phyloP scores from a whole-genome alignment of 2,888 invertebrate genomes.

The Caenorhabditis japonica region DNA sequence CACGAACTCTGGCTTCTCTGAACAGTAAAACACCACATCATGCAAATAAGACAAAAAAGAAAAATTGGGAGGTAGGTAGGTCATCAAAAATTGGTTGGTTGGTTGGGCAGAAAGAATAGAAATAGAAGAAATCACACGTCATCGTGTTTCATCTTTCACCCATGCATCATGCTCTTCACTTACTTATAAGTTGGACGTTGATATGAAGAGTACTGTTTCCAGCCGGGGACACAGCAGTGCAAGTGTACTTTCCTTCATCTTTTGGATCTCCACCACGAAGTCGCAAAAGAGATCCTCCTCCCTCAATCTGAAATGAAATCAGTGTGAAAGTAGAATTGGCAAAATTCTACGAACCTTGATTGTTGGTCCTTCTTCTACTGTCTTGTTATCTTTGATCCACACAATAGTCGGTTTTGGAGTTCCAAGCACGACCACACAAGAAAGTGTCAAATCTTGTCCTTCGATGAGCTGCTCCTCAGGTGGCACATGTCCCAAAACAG shows the following conservation, averaged over 20 bases:
- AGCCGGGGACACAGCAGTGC: constrained; percentile 82
- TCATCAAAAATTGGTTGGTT: constrained; percentile 25
- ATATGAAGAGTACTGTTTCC: constrained; percentile 80
- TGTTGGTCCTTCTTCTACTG: constrained; percentile 64
- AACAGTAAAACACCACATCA: constrained; percentile 60
- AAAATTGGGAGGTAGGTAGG: constrained; percentile 36
- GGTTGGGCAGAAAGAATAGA: constrained; percentile 36
- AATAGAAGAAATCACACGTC: constrained; percentile 46
- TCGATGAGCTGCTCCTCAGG: constrained; percentile 78
- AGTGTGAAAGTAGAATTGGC: too few relatives aligned
- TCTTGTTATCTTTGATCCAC: constrained; percentile 77
- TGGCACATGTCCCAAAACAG: constrained; percentile 79
- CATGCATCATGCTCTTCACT: constrained; percentile 66
- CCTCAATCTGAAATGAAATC: constrained; percentile 63
- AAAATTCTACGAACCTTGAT: constrained; percentile 30
- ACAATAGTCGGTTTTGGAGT: constrained; percentile 78
- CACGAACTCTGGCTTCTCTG: constrained; percentile 71
- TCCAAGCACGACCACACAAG: constrained; percentile 79
- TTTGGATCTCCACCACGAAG: constrained; percentile 73
- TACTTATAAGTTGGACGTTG: constrained; percentile 79
- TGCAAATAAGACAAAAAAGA: constrained; percentile 50
- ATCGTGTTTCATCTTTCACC: constrained; percentile 38
- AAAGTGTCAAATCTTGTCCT: constrained; percentile 77
- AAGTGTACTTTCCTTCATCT: constrained; percentile 80
- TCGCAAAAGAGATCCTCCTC: constrained; percentile 67